phyloP scores from a whole-genome alignment of 2,888 invertebrate genomes.

The Hypsopygia costalis region DNA sequence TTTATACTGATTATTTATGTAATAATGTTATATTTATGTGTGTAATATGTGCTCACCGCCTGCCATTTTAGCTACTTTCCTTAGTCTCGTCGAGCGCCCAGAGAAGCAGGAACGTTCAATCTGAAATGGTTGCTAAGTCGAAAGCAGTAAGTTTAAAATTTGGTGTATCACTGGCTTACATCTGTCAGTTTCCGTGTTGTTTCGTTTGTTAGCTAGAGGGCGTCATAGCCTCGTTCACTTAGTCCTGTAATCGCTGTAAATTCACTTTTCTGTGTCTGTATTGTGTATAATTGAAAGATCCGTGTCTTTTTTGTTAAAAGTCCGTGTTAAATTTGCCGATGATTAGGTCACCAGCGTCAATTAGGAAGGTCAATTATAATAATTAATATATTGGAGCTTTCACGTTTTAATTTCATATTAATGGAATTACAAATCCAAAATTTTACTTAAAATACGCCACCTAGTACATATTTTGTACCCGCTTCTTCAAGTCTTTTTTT shows the following conservation, averaged over 20 bases:
- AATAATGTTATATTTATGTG: constrained; percentile 36
- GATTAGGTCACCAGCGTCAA: too few relatives aligned
- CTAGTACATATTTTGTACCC: too few relatives aligned
- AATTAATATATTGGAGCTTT: too few relatives aligned
- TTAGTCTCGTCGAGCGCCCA: constrained; percentile 57
- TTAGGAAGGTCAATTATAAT: too few relatives aligned
- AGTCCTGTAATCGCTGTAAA: not conserved
- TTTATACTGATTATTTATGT: constrained; percentile 21
- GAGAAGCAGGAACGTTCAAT: constrained; percentile 40
- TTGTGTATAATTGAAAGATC: too few relatives aligned
- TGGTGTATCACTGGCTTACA: constrained; percentile 1
- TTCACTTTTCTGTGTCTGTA: too few relatives aligned
- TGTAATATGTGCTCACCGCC: constrained; percentile 47
- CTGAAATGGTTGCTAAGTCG: constrained; percentile 35
- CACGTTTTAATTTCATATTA: too few relatives aligned
- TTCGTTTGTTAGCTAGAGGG: not conserved
- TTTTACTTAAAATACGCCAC: too few relatives aligned
- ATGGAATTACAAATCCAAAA: too few relatives aligned
- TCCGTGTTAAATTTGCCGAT: too few relatives aligned
- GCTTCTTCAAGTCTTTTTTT: too few relatives aligned
- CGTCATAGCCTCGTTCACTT: not conserved
- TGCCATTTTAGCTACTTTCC: constrained; percentile 59
- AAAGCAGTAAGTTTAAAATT: constrained; percentile 56
- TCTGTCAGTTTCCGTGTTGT: constrained; percentile 5
- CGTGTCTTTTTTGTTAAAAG: too few relatives aligned